phyloP scores from a whole-genome alignment of 2,888 invertebrate genomes.

The Xanthorhoe designata region DNA sequence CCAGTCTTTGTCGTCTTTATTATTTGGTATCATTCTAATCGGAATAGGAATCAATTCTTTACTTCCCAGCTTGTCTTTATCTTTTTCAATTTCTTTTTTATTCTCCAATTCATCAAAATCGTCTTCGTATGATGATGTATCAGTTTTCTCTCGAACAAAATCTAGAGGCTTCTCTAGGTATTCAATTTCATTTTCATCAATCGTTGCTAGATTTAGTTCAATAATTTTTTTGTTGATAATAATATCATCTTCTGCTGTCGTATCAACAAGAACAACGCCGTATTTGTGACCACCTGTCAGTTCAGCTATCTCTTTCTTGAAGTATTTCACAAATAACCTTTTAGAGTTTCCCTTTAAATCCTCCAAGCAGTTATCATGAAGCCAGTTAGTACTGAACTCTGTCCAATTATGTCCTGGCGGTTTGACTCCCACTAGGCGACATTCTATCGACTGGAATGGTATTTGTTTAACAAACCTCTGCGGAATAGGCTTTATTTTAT shows the following conservation, averaged over 20 bases:
- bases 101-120: conserved; percentile 18
- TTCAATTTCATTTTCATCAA: conserved; percentile 57
- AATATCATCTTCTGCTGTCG: conserved; percentile 65
- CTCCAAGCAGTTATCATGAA: conserved; percentile 77
- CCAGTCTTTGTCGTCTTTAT: conserved; percentile 10
- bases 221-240: conserved; percentile 81
- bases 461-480: conserved; percentile 78
- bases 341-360: conserved; percentile 67
- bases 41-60: conserved; percentile 27
- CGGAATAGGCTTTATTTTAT: conserved; percentile 77
- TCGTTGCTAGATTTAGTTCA: conserved; percentile 77
- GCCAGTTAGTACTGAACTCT: conserved; percentile 79
- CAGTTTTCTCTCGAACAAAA: conserved; percentile 38
- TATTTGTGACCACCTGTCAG: conserved; percentile 78
- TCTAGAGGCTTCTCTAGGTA: conserved; percentile 56
- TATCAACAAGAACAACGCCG: conserved; percentile 79
- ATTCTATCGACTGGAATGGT: conserved; percentile 88
- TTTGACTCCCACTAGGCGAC: conserved; percentile 82
- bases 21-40: conserved; percentile 9
- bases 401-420: conserved; percentile 81
- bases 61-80: not conserved
- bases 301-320: conserved; percentile 65
- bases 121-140: conserved; percentile 36
- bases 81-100: not conserved
- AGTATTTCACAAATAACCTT: conserved; percentile 72